Base-by-base conservation (phyloP, 2,797 vertebrate species). In the Borostomias antarcticus region DNA sequence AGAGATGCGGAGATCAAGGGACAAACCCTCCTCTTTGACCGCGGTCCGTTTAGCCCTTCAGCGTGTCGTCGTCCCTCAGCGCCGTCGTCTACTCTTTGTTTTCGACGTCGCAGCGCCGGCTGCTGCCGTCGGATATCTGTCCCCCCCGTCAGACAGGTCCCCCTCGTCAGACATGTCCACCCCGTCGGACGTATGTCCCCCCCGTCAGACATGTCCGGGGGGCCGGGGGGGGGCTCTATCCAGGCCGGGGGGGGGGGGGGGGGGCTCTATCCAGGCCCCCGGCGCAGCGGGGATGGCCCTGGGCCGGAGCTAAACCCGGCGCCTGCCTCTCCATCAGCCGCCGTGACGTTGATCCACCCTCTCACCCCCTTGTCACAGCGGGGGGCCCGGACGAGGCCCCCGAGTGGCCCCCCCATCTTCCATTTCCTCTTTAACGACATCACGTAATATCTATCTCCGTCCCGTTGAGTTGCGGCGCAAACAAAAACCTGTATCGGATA, bases 231-330 rank as follows among this genome's bases (percentile, higher is more conserved):
- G 69, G 64, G 13, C 64, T 65, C 73, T 69, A 75, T 59, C 69
- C 66, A 53, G 56, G 75, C 78, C 70, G 76, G 80, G 63, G 75
- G 78, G 64, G 66, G 70, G 66, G 70, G 71, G 68, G 68, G 40
- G 66, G 64, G 51, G 73, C 51, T 76, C 64, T 75, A 58, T 76
- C 69, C 82, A 76, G 79, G 82, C 76, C 77, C 74, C 69, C 64
- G 35, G 82, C 83, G 86, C 77, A 75, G 71, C 70, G 23, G 74
- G 61, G 72, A 83, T 69, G 59, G 82, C 88, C 81, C 35, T 19
- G 70, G 86, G 85, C 86, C 81, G 81, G 76, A 83, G 81, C 81
- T 82, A 82, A 89, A 84, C 87, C 77, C 68, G 74, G 58, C 61
- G 70, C 61, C 67, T 15, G 77, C 56, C 61, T 40, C 29, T 59